A percentile compares a stretch with the other conserved stretches of the same genome.
Conservation (phyloP, 2,113 vertebrate genomes). For the Oryctolagus cuniculus region DNA sequence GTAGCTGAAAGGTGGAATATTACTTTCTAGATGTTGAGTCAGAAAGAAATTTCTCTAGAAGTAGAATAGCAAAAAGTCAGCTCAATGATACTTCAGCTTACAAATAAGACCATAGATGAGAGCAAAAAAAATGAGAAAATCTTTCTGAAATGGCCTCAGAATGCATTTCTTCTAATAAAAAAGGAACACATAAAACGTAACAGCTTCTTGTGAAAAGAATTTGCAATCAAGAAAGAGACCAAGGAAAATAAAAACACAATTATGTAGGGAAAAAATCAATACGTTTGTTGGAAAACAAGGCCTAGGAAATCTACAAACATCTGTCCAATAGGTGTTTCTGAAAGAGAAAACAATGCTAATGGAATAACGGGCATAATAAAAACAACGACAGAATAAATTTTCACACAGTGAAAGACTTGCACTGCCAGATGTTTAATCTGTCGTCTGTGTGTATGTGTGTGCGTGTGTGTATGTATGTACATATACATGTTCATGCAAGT, state of each 20-base stretch:
- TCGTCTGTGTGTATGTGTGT: no score
- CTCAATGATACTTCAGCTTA: background rate
- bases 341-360: background rate
- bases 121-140: background rate
- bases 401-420: background rate
- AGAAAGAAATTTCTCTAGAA: background rate
- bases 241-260: constrained; percentile 27
- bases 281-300: background rate
- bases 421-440: background rate
- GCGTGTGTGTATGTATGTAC: no score
- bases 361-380: background rate
- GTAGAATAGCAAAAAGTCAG: background rate
- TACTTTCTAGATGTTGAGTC: background rate
- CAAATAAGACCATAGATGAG: background rate
- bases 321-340: background rate
- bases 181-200: background rate
- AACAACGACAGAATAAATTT: background rate
- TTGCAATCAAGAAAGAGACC: background rate
- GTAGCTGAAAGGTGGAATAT: background rate
- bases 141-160: background rate
- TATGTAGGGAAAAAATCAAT: constrained; percentile 15
- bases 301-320: background rate
- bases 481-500: no score
- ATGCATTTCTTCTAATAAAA: background rate
- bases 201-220: background rate